phyloP scores from a whole-genome alignment of 2,888 invertebrate genomes.

The Molorchus minor region DNA sequence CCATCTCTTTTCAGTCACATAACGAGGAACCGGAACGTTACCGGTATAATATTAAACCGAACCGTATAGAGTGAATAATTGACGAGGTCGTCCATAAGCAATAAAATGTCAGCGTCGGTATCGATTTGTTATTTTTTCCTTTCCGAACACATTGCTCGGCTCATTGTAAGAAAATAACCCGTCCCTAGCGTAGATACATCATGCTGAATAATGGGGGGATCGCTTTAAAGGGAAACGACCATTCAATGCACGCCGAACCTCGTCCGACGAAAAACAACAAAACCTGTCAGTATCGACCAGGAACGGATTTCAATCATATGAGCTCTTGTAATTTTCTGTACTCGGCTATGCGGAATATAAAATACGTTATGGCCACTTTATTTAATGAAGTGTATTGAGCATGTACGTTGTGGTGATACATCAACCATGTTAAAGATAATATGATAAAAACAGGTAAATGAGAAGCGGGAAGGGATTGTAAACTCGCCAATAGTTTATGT shows the following conservation, averaged over 20 bases:
- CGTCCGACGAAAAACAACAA: constrained; percentile 6
- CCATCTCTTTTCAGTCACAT: neutral
- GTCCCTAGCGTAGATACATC: constrained; percentile 17
- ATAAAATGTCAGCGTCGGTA: constrained; percentile 14
- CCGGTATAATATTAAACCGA: neutral
- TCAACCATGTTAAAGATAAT: no score
- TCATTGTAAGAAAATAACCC: constrained; percentile 21
- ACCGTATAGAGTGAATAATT: constrained; percentile 5
- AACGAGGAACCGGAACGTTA: neutral
- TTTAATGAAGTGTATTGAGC: no score
- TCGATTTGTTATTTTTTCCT: constrained; percentile 24
- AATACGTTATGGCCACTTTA: no score
- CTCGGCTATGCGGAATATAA: no score
- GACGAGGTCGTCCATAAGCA: constrained; percentile 11
- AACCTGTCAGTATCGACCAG: constrained; percentile 7
- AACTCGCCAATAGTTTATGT: no score
- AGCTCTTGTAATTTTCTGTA: no score
- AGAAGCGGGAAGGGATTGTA: no score
- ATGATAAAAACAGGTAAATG: no score
- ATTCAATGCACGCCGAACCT: neutral
- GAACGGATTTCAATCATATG: no score
- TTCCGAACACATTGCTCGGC: constrained; percentile 11
- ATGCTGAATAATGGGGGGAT: constrained; percentile 19
- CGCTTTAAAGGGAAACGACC: constrained; percentile 23
- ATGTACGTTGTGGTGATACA: no score